Conservation (phyloP, 1,140 invertebrate species). For the Drosophila nigromelanica region DNA sequence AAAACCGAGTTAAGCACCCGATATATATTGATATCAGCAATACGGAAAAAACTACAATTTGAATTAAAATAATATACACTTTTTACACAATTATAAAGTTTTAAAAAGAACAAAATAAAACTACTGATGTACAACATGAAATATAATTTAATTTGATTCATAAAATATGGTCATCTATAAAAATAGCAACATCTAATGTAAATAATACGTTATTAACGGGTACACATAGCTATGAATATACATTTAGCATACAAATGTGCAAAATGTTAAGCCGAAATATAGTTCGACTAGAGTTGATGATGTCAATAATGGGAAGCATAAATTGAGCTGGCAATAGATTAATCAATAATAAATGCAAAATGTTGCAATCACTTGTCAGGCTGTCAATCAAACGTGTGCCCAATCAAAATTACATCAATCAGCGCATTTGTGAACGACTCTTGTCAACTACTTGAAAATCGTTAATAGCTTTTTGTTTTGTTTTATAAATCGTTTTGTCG, state of each 20-base stretch:
- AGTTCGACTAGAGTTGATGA: too few relatives aligned
- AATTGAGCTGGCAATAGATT: conserved; percentile 40
- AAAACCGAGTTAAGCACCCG: too few relatives aligned
- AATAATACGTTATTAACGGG: too few relatives aligned
- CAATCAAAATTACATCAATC: conserved; percentile 66
- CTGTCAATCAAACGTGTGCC: conserved; percentile 43
- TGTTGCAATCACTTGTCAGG: conserved; percentile 47
- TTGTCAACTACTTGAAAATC: conserved; percentile 33
- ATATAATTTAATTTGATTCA: background rate
- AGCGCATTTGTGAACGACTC: conserved; percentile 30
- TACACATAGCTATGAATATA: too few relatives aligned
- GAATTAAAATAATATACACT: background rate
- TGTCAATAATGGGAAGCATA: background rate
- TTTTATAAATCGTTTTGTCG: conserved; percentile 20
- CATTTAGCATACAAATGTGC: conserved; percentile 45
- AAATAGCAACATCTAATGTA: too few relatives aligned
- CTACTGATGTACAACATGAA: background rate
- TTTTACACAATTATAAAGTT: too few relatives aligned
- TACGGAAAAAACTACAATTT: background rate
- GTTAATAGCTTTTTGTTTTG: conserved; percentile 21
- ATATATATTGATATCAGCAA: too few relatives aligned
- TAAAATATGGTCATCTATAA: background rate
- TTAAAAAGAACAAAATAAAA: too few relatives aligned
- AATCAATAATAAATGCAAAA: conserved; percentile 58
- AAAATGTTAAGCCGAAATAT: background rate